Evolutionary conservation across 2,113 vertebrate genomes (phyloP), one percentile per base, ranked within the genome.

Genomic region (Chaetorhynchus papuensis): DNA sequence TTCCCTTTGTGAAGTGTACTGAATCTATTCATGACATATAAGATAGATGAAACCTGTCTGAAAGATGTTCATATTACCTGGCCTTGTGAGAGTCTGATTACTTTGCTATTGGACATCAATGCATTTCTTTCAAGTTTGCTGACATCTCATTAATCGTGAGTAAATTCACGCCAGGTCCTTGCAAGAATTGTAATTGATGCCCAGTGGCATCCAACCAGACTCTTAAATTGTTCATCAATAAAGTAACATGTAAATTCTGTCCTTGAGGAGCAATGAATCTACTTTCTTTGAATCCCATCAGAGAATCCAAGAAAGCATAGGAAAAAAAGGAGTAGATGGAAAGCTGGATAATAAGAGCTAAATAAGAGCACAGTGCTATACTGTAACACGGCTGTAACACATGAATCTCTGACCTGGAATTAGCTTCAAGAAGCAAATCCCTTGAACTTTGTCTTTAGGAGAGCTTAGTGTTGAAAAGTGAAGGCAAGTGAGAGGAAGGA

Each of bases 81-180:
- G 93, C 59, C 90, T 94, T 96, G 80, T 97, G 89, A 97, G 89
- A 68, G 42, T 97, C 90, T 97, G 96, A 98, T 97, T 97, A 87
- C 89, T 97, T 97, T 97, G 94, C 90, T 98, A 98, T 98, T 97
- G 97, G 93, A 97, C 89, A 97, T 98, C 97, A 97, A 98, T 98
- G 95, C 49, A 76, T 90, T 97, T 94, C 94, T 97, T 97, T 96
- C 94, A 97, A 92, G 95, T 93, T 95, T 96, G 59, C 94, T 96
- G 96, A 97, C 97, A 94, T 96, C 81, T 94, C 97, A 97, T 97
- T 98, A 98, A 98, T 97, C 50, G 64, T 83, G 44, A 96, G 87
- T 96, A 97, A 97, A 97, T 97, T 95, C 96, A 88, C 95, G 63
- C 82, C 93, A 94, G 74, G 86, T 71, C 61, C 75, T 95, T 96